Conservation (phyloP, 2,113 vertebrate genomes). For the Varanus komodoensis region DNA sequence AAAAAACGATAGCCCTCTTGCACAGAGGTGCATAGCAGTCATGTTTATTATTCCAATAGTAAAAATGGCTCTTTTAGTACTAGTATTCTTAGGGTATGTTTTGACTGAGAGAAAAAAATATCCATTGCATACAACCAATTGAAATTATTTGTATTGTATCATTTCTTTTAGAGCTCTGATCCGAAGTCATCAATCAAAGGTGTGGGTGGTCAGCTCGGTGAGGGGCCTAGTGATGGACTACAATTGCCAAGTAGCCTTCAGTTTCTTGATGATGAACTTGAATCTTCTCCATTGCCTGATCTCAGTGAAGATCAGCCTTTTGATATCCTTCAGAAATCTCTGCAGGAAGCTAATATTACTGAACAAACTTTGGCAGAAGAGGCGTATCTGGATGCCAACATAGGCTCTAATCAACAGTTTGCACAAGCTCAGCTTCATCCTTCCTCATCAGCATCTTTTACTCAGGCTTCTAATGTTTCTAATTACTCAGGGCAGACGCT, state of each 20-base stretch:
- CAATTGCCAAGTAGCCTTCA: conserved; percentile 94
- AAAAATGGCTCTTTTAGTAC: neutral
- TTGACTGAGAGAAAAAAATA: neutral
- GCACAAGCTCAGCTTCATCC: conserved; percentile 84
- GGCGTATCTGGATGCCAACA: conserved; percentile 93
- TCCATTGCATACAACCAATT: neutral
- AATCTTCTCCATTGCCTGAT: conserved; percentile 88
- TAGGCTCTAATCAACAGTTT: conserved; percentile 85
- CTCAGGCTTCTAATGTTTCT: conserved; percentile 86
- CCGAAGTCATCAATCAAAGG: conserved; percentile 88
- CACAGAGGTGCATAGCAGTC: neutral
- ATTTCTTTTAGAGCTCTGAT: conserved; percentile 78
- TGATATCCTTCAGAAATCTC: conserved; percentile 98
- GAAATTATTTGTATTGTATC: conserved; percentile 7
- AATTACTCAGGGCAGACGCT: conserved; percentile 88
- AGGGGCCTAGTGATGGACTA: conserved; percentile 87
- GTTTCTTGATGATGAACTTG: conserved; percentile 96
- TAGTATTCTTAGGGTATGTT: neutral
- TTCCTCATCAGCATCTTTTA: conserved; percentile 86
- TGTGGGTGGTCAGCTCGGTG: conserved; percentile 86
- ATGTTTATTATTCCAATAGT: conserved; percentile 1
- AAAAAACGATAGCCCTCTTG: neutral
- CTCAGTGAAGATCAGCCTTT: conserved; percentile 96
- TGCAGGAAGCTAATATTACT: conserved; percentile 98
- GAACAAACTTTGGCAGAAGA: conserved; percentile 98